Evolutionary conservation across 2,113 vertebrate species (phyloP), one percentile per base, ranked within the genome.

Genomic region (Microtus oregoni): DNA sequence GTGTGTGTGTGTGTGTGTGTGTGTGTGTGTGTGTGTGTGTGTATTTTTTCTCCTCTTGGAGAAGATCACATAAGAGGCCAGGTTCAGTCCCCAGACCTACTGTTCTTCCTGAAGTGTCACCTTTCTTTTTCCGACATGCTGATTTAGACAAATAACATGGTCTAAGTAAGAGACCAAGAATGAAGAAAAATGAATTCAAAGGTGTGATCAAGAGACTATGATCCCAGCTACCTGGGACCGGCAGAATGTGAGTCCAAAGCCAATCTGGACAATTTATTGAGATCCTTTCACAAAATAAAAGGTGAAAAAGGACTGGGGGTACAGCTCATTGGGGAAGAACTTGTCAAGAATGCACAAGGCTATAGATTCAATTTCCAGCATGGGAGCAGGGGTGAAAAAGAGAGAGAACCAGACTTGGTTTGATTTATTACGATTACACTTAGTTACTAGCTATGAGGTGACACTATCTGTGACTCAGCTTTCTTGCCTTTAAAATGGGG

Each of bases 401-500:
- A 92, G 28, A 14, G 22, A 92, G 28, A 30, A 20, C 5, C 13
- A 20, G 17, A 93, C 1, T 63, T 63, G 12, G 44, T 72, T 65
- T 55, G 65, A 95, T 44, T 55, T 14, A 32, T 55, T 55, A 10
- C 35, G 86, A 44, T 94, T 92, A 89, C 2, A 61, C 52, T 93
- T n/a, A 90, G 41, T 58, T 68, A 72, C n/a, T 41, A 86, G 20
- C 77, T 77, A 61, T 82, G 77, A 41, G 79, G 19, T 78, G 79
- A 91, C 72, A 0, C 15, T 50, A 52, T 70, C 73, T 20, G 2
- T 35, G n/a, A 92, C 65, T 96, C 73, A 63, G 38, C 86, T 93
- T 95, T 72, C 67, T 81, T 78, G 50, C n/a, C 77, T 96, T 32
- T 58, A 93, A 94, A 94, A 90, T 89, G 52, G 86, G 10, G 2